Evolutionary conservation across 1,140 invertebrate genomes (phyloP).

Genomic region (Neotoxoptera formosana): DNA sequence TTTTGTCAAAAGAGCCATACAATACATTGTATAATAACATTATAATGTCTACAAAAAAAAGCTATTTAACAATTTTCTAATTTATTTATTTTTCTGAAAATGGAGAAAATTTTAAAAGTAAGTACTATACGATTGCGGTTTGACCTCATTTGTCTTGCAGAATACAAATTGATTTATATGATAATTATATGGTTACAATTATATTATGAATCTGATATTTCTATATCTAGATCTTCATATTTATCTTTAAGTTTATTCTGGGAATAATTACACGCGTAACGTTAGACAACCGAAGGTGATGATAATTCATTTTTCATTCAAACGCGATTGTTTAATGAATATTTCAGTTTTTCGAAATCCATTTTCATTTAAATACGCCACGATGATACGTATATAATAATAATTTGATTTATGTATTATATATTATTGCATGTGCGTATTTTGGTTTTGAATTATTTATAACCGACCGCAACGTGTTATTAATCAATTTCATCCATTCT

Average conservation of each 20-base stretch:
- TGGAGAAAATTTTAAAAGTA: neutral
- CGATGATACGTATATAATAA: neutral
- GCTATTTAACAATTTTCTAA: neutral
- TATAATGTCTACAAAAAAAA: neutral
- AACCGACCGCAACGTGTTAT: neutral
- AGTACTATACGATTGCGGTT: neutral
- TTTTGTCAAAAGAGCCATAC: too few relatives aligned
- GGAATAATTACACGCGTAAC: neutral
- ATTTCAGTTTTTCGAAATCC: neutral
- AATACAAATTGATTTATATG: neutral
- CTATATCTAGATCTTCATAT: neutral
- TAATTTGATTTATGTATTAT: neutral
- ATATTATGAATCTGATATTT: neutral
- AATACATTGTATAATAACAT: too few relatives aligned
- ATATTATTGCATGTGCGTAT: neutral
- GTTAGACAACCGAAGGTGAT: neutral
- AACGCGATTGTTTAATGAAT: neutral
- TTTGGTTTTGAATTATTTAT: neutral
- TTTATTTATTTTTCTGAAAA: neutral
- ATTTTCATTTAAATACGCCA: neutral
- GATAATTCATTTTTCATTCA: constrained; percentile 5
- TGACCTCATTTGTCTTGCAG: neutral
- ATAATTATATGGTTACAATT: neutral
- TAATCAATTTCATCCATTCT: neutral
- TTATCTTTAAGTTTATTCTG: neutral